Conservation (phyloP, 2,797 vertebrate genomes). For the Cheirogaleus major region DNA sequence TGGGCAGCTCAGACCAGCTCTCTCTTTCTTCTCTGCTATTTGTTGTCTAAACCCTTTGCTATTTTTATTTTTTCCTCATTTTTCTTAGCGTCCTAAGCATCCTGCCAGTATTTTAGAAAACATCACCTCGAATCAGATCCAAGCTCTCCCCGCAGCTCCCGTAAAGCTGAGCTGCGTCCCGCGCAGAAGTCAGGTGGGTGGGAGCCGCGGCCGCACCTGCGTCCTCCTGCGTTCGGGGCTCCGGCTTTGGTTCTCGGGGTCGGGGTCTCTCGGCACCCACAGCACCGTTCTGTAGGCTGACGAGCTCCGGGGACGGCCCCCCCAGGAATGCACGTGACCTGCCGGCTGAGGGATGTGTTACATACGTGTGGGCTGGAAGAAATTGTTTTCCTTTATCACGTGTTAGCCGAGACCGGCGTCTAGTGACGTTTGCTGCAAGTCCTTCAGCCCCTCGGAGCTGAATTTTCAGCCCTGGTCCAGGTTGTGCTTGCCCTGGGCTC, state of each 20-base stretch:
- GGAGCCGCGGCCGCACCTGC: too few species aligned
- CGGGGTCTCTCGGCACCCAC: not conserved
- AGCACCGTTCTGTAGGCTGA: fast-evolving
- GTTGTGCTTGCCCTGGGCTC: fast-evolving
- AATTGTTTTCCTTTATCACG: not conserved
- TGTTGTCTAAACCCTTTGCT: not conserved
- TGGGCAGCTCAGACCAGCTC: not conserved
- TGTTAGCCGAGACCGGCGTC: not conserved
- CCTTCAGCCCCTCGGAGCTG: not conserved
- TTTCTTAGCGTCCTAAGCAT: not conserved
- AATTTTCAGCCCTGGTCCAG: fast-evolving
- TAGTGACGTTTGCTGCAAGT: not conserved
- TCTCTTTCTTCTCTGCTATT: not conserved
- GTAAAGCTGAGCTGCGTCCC: not conserved
- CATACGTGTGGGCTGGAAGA: not conserved
- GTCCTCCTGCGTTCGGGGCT: not conserved
- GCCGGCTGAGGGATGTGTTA: too few species aligned
- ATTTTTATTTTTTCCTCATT: not conserved
- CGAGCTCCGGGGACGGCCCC: not conserved
- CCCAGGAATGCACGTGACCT: fast-evolving
- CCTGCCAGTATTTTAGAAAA: not conserved
- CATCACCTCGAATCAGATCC: not conserved
- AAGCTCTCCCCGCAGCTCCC: fast-evolving
- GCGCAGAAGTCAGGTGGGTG: not conserved
- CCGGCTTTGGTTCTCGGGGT: not conserved